Evolutionary conservation across 2,797 vertebrate species (phyloP), one percentile per base, ranked within the genome.

Genomic region (Parotocinclus haroldoi): DNA sequence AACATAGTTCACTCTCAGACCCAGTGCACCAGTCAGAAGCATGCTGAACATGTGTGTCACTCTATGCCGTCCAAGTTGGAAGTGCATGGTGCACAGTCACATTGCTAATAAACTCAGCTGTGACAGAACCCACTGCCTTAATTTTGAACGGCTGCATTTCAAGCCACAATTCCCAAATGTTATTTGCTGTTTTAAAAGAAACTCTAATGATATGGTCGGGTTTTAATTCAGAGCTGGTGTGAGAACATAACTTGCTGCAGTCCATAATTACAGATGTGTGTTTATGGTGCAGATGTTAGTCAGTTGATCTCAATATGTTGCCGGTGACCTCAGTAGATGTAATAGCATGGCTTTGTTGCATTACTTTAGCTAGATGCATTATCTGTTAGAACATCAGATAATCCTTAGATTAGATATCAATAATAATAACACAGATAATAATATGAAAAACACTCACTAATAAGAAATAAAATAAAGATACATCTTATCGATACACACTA

Each of bases 251-350:
- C 79, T 87, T 81, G 76, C 72, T 77, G 73, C 66, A 54, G 64
- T 68, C 63, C 71, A 39, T 81, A 84, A 89, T 91, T 86, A 89
- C 69, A 85, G 76, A 63, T 63, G 75, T 54, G 51, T 77, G 69
- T 84, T 87, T 82, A 81, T 80, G 74, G 78, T 74, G 81, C 85
- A 86, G 82, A 85, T 87, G 84, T 80, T 79, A 79, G 73, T 52
- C 18, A 42, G 54, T 60, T 58, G 57, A 54, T 62, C 38, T 18
- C 48, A 63, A 67, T 67, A 62, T 49, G 58, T 52, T 53, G 69
- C 50, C 50, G 55, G 63, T 75, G 83, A 87, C 79, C 80, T 69
- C 75, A 79, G 63, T 55, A 59, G 36, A 51, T 66, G 40, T 50
- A 73, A 53, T 64, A 12, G 55, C 57, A 53, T 58, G 14, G 57